Conservation (phyloP, 2,888 invertebrate species). For the Cosmopolites sordidus region DNA sequence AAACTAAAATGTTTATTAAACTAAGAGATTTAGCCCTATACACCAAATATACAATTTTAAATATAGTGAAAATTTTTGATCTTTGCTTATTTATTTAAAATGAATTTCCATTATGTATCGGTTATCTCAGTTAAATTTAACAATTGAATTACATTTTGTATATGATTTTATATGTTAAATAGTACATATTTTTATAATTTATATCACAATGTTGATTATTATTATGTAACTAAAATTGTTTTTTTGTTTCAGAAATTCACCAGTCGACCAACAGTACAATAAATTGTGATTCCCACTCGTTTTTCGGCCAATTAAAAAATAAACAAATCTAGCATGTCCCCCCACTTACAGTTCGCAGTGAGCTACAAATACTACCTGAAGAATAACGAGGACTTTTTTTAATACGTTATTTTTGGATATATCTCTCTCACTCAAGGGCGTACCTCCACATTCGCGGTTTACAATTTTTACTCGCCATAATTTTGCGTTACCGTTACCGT, state of each 20-base stretch:
- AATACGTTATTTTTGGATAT: conserved; percentile 15
- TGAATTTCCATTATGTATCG: too few species aligned
- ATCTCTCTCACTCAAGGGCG: conserved; percentile 20
- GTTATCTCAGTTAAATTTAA: too few species aligned
- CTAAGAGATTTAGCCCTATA: too few species aligned
- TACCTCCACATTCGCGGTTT: conserved; percentile 10
- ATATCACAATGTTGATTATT: too few species aligned
- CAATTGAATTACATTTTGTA: too few species aligned
- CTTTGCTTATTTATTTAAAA: too few species aligned
- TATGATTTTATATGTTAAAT: neutral
- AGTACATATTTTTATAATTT: neutral
- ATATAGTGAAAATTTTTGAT: too few species aligned
- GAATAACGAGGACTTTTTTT: conserved; percentile 23
- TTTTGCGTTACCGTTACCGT: conserved; percentile 4
- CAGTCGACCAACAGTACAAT: conserved; percentile 46
- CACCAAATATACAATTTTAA: too few species aligned
- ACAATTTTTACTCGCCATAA: conserved; percentile 4
- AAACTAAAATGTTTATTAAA: too few species aligned
- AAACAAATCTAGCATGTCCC: conserved; percentile 36
- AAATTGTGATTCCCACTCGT: conserved; percentile 39
- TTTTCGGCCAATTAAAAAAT: conserved; percentile 34
- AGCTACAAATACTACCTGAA: conserved; percentile 38
- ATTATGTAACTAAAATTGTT: too few species aligned
- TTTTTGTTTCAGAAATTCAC: conserved; percentile 34
- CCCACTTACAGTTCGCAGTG: conserved; percentile 39